Evolutionary conservation across 2,888 invertebrate genomes (phyloP).

Genomic region (Eutolmus rufibarbis): DNA sequence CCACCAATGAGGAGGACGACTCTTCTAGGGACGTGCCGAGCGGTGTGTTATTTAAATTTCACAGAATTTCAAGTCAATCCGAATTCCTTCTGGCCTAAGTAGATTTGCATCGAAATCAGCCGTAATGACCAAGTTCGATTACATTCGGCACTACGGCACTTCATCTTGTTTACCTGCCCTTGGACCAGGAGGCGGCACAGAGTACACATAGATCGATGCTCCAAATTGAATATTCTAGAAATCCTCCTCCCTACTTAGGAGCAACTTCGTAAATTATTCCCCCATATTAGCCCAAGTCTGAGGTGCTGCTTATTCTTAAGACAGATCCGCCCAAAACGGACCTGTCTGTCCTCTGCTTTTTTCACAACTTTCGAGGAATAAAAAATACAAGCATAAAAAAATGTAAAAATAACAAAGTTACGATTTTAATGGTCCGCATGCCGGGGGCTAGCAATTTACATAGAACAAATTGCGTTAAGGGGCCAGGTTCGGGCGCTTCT

Average conservation of each 20-base stretch:
- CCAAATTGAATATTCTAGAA: background rate
- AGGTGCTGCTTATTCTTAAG: background rate
- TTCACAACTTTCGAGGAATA: background rate
- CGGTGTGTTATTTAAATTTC: background rate
- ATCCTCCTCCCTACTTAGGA: background rate
- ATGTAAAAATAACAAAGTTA: background rate
- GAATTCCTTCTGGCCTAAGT: background rate
- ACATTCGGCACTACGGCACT: background rate
- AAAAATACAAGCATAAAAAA: background rate
- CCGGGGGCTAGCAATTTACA: constrained; percentile 14
- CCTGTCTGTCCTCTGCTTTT: background rate
- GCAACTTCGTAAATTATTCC: background rate
- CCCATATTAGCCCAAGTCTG: background rate
- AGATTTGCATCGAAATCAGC: background rate
- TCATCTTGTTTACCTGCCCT: background rate
- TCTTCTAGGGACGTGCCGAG: background rate
- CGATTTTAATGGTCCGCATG: constrained; percentile 7
- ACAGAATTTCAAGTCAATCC: background rate
- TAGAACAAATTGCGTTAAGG: constrained; percentile 21
- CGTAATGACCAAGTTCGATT: background rate
- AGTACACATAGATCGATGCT: background rate
- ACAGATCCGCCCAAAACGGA: background rate
- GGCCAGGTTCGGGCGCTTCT: background rate
- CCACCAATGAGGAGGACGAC: background rate
- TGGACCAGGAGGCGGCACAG: background rate